Conservation (phyloP, 2,113 vertebrate genomes). For the Notarius lentiginosus region DNA sequence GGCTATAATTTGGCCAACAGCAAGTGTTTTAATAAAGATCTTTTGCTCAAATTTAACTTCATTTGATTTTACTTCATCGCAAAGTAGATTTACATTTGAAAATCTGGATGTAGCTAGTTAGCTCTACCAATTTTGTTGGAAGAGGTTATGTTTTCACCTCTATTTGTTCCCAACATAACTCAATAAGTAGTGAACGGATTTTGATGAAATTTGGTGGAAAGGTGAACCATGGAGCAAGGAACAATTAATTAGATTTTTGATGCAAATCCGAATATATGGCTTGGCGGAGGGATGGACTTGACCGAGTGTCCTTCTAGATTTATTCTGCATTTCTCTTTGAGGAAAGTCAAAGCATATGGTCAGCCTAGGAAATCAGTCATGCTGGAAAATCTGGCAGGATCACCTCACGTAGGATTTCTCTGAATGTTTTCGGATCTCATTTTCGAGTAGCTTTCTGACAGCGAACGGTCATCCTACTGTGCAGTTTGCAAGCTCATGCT, state of each 20-base stretch:
- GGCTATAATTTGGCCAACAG: background rate
- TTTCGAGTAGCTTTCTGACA: background rate
- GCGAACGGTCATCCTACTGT: background rate
- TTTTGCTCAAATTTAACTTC: background rate
- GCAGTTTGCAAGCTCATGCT: constrained; percentile 3
- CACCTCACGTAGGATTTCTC: background rate
- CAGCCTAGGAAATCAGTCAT: background rate
- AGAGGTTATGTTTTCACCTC: too few species aligned
- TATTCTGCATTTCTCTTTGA: background rate
- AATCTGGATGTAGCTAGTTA: background rate
- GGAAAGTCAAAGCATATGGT: background rate
- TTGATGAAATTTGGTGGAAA: too few species aligned
- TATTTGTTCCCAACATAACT: too few species aligned
- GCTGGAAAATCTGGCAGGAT: background rate
- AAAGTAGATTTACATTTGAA: background rate
- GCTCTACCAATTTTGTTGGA: too few species aligned
- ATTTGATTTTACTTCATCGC: background rate
- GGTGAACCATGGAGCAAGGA: too few species aligned
- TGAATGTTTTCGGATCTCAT: background rate
- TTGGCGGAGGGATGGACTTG: too few species aligned
- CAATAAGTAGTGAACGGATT: too few species aligned
- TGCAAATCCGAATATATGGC: too few species aligned
- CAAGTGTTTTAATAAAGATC: background rate
- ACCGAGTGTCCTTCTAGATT: too few species aligned
- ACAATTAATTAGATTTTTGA: too few species aligned